Evolutionary conservation across 2,797 vertebrate species (phyloP).

Genomic region (Alfaro cultratus): DNA sequence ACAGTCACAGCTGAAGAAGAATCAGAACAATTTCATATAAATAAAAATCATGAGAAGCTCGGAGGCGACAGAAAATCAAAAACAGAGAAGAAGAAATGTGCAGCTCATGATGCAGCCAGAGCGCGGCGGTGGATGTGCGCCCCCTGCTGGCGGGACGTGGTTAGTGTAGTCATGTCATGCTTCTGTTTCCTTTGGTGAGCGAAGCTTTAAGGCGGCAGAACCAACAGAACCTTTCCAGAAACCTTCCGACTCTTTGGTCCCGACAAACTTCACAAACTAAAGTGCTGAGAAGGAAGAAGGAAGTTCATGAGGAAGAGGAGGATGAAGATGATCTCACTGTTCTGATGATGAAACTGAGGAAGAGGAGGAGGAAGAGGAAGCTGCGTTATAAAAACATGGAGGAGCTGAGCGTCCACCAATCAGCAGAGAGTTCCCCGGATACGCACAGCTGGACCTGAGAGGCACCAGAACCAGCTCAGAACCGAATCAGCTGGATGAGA

Average conservation of each 20-base stretch:
- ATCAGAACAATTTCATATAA: slow-evolving; percentile 71
- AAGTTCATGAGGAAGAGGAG: not conserved
- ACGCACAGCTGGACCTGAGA: not conserved
- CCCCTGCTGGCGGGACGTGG: not conserved
- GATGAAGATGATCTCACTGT: not conserved
- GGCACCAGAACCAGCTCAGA: not conserved
- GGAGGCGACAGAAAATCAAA: slow-evolving; percentile 13
- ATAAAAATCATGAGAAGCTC: slow-evolving; percentile 68
- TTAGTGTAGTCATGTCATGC: not conserved
- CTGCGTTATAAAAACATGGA: not conserved
- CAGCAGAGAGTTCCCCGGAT: not conserved
- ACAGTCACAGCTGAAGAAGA: slow-evolving; percentile 81
- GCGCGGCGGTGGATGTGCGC: not conserved
- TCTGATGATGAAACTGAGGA: not conserved
- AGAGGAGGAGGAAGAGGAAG: not conserved
- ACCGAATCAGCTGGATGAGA: too few species aligned
- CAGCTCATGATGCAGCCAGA: slow-evolving; percentile 9
- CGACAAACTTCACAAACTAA: not conserved
- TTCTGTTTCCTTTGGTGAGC: slow-evolving; percentile 23
- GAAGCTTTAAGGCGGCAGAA: slow-evolving; percentile 29
- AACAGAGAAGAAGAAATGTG: slow-evolving; percentile 30
- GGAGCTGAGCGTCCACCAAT: slow-evolving; percentile 1
- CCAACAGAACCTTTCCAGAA: not conserved
- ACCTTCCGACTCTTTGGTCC: slow-evolving; percentile 20
- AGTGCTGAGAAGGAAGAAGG: not conserved